These are phyloP conservation scores for Polyodon spathula DNA, from an alignment of 2,113 vertebrate genomes.

Conservation along the genomic window DNA sequence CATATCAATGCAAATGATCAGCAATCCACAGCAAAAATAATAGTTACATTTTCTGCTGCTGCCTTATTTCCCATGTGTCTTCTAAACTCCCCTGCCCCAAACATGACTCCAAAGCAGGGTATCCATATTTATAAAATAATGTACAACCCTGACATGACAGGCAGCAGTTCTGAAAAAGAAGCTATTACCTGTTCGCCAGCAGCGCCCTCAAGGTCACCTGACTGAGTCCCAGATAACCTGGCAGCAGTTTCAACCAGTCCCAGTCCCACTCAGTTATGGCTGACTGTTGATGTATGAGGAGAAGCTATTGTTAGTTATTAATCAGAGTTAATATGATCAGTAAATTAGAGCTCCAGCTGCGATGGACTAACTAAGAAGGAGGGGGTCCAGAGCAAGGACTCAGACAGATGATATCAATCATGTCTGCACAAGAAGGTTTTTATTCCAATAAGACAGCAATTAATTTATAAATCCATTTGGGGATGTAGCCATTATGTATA, in stretches of 20 bases:
- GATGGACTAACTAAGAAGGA: slow-evolving; percentile 75
- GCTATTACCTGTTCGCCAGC: slow-evolving; percentile 80
- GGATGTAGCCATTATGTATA: slow-evolving; percentile 84
- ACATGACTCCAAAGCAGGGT: slow-evolving; percentile 7
- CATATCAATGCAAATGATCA: too few relatives aligned
- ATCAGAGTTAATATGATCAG: slow-evolving; percentile 88
- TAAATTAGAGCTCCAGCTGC: slow-evolving; percentile 86
- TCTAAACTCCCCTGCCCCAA: neutral
- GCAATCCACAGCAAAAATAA: neutral
- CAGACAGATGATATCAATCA: slow-evolving; percentile 77
- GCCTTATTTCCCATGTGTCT: neutral
- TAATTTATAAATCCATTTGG: slow-evolving; percentile 92
- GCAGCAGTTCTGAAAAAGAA: slow-evolving; percentile 8
- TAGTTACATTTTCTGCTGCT: neutral
- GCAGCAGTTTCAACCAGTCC: slow-evolving; percentile 82
- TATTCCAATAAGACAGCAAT: slow-evolving; percentile 85
- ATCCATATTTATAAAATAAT: slow-evolving; percentile 20
- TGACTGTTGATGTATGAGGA: slow-evolving; percentile 86
- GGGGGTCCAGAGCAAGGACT: slow-evolving; percentile 63
- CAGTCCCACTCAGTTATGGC: slow-evolving; percentile 71
- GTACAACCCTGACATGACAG: slow-evolving; percentile 19
- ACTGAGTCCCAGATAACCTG: slow-evolving; percentile 66
- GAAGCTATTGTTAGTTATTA: slow-evolving; percentile 81
- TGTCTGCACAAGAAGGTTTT: slow-evolving; percentile 75
- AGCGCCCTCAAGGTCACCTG: slow-evolving; percentile 77